Evolutionary conservation across 2,113 vertebrate species (phyloP).

Genomic region (Macquaria ambigua): DNA sequence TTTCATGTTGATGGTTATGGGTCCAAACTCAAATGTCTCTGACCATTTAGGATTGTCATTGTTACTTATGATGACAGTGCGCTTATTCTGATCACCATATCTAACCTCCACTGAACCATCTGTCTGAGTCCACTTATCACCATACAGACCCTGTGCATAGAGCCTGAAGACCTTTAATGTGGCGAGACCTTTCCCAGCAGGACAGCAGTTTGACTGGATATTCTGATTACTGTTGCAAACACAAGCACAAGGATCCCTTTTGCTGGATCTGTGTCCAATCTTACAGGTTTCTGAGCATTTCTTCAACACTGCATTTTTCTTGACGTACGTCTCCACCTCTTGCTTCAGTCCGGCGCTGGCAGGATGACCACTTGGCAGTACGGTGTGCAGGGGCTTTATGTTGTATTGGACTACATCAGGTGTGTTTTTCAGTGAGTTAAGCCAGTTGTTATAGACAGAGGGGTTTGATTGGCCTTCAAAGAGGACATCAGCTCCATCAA

Average conservation of each 20-base stretch:
- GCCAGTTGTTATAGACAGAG: conserved; percentile 40
- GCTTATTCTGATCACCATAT: conserved; percentile 33
- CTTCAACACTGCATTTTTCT: conserved; percentile 67
- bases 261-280: conserved; percentile 57
- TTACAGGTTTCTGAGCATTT: conserved; percentile 75
- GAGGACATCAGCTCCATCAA: conserved; percentile 11
- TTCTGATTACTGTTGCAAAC: conserved; percentile 65
- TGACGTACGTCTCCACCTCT: conserved; percentile 69
- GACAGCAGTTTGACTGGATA: conserved; percentile 82
- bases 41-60: conserved; percentile 80
- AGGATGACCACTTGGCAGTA: conserved; percentile 42
- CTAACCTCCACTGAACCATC: conserved; percentile 80
- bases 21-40: conserved; percentile 68
- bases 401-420: conserved; percentile 79
- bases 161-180: conserved; percentile 72
- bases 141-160: conserved; percentile 68
- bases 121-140: conserved; percentile 5
- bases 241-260: conserved; percentile 79
- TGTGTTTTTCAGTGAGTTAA: conserved; percentile 44
- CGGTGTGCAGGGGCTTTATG: conserved; percentile 79
- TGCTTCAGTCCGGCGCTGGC: conserved; percentile 62
- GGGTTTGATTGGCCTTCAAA: conserved; percentile 23
- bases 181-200: conserved; percentile 78
- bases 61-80: conserved; percentile 53
- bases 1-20: conserved; percentile 43